These are phyloP conservation scores for Chloropsis cyanopogon DNA, from an alignment of 2,113 vertebrate genomes.

Conservation along the genomic window DNA sequence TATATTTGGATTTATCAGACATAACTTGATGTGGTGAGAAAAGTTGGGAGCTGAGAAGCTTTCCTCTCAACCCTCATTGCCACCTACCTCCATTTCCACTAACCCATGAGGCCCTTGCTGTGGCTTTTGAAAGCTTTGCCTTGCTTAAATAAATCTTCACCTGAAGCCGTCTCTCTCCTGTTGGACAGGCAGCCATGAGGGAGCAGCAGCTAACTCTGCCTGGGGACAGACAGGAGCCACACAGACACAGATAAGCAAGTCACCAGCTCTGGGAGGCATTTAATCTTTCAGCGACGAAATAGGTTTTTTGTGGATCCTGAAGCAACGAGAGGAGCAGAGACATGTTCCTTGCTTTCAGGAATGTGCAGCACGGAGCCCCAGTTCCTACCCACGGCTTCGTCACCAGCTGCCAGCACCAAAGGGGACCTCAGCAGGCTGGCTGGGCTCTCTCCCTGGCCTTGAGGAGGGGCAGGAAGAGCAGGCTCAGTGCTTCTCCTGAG, in stretches of 20 bases:
- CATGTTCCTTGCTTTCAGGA: neutral
- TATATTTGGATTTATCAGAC: neutral
- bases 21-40: neutral
- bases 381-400: neutral
- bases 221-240: neutral
- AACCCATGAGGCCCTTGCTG: neutral
- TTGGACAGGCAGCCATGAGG: rapidly evolving
- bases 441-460: neutral
- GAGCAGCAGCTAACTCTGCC: neutral
- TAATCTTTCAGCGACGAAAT: neutral
- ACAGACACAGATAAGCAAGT: neutral
- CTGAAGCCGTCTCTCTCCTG: neutral
- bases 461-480: neutral
- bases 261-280: neutral
- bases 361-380: rapidly evolving
- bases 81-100: neutral
- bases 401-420: too few relatives aligned
- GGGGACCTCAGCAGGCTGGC: neutral
- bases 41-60: neutral
- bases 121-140: neutral
- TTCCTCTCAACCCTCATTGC: neutral
- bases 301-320: neutral
- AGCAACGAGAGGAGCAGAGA: neutral
- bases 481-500: neutral
- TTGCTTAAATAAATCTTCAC: neutral